These are phyloP conservation scores for Drosophila sproati DNA, from an alignment of 1,140 invertebrate genomes.

Conservation along the genomic window DNA sequence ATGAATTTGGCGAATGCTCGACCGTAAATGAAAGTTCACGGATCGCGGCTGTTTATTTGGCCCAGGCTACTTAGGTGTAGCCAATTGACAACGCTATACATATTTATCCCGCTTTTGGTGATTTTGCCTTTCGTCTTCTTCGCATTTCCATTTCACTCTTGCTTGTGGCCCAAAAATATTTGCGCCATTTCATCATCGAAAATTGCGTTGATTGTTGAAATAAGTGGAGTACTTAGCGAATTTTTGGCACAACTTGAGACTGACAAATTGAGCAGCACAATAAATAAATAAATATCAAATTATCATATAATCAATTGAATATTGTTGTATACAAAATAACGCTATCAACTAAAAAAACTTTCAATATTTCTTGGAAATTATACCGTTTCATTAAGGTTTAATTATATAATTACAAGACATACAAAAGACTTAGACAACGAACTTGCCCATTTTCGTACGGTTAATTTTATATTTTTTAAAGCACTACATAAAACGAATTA, in stretches of 20 bases:
- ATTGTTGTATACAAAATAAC: background rate
- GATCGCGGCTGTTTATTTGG: background rate
- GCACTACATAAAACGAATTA: conserved; percentile 25
- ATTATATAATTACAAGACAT: conserved; percentile 14
- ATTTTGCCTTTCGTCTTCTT: conserved; percentile 40
- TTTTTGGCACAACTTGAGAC: conserved; percentile 33
- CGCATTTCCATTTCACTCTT: conserved; percentile 43
- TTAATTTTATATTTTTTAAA: conserved; percentile 12
- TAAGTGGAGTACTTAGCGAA: conserved; percentile 30
- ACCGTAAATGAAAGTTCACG: conserved; percentile 68
- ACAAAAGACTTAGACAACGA: conserved; percentile 68
- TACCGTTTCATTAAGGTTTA: conserved; percentile 2
- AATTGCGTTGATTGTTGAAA: conserved; percentile 62
- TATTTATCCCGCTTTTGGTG: conserved; percentile 3
- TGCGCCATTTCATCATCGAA: conserved; percentile 73
- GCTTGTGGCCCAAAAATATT: conserved; percentile 44
- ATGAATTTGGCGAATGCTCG: conserved; percentile 35
- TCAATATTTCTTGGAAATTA: background rate
- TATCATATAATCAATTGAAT: background rate
- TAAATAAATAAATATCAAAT: conserved; percentile 8
- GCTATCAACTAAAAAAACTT: no score
- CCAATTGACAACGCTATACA: conserved; percentile 44
- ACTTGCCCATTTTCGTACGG: conserved; percentile 38
- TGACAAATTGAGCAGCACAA: conserved; percentile 35
- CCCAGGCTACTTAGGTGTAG: background rate